Conservation (phyloP, 2,888 invertebrate species). For the Orthosia incerta region DNA sequence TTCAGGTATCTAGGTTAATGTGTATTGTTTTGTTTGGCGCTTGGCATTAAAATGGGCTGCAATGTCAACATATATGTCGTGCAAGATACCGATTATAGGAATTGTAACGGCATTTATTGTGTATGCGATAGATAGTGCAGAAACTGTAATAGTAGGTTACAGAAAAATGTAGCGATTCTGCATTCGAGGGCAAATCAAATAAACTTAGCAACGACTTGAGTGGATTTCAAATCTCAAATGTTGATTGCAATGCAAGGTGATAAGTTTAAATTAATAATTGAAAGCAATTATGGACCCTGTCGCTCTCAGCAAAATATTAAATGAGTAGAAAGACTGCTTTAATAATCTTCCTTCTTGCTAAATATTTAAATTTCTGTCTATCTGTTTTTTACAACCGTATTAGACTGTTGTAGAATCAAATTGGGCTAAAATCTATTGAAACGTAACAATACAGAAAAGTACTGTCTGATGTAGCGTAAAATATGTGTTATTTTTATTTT, state of each 20-base stretch:
- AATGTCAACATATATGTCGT: constrained; percentile 39
- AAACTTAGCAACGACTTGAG: not conserved
- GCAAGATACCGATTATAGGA: constrained; percentile 23
- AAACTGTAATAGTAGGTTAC: constrained; percentile 3
- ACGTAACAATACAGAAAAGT: not conserved
- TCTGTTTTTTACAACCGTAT: no score
- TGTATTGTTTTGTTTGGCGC: constrained; percentile 29
- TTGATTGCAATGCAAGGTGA: no score
- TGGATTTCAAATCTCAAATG: not conserved
- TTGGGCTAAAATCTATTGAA: not conserved
- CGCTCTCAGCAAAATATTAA: no score
- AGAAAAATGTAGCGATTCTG: not conserved
- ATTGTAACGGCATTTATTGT: constrained; percentile 35
- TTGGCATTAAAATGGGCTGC: constrained; percentile 5
- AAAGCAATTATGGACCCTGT: no score
- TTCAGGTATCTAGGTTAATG: not conserved
- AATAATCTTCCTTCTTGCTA: no score
- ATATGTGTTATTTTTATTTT: constrained; percentile 1
- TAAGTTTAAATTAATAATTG: no score
- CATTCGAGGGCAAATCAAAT: not conserved
- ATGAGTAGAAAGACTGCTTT: no score
- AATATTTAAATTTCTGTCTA: no score
- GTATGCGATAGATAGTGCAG: not conserved
- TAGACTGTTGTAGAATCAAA: not conserved
- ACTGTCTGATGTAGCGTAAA: not conserved